Evolutionary conservation across 1,140 invertebrate species (phyloP).

Genomic region (Caerostris darwini): DNA sequence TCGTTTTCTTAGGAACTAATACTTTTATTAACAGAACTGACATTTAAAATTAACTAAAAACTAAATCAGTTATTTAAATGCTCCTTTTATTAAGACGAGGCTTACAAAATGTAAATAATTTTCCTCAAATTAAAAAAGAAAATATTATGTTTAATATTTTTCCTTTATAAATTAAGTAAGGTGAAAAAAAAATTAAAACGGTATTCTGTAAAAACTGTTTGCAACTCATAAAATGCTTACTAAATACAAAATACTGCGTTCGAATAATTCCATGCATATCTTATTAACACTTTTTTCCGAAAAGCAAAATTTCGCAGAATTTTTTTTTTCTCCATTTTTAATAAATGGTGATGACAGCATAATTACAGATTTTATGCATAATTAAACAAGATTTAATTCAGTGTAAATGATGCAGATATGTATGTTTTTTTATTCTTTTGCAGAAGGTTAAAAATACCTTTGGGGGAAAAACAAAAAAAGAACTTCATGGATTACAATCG

Average conservation of each 20-base stretch:
- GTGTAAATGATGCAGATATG: background rate
- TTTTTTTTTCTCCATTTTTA: background rate
- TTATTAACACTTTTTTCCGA: background rate
- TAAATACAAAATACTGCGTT: background rate
- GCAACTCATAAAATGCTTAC: background rate
- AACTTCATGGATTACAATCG: background rate
- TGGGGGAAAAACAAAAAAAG: background rate
- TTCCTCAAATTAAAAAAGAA: no score
- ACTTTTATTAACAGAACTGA: no score
- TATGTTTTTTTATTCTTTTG: background rate
- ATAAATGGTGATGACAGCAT: constrained; percentile 8
- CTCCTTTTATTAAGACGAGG: no score
- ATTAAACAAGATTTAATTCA: constrained; percentile 24
- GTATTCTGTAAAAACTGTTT: constrained; percentile 22
- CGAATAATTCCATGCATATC: background rate
- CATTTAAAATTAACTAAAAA: no score
- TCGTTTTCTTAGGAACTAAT: no score
- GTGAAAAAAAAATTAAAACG: no score
- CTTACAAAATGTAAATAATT: no score
- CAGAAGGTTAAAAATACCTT: background rate
- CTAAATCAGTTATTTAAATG: no score
- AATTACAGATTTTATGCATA: constrained; percentile 11
- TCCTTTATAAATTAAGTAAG: no score
- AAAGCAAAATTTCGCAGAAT: background rate
- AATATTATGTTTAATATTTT: no score